These are phyloP conservation scores for Papilio protenor DNA, from an alignment of 2,888 invertebrate genomes.

Conservation along the genomic window DNA sequence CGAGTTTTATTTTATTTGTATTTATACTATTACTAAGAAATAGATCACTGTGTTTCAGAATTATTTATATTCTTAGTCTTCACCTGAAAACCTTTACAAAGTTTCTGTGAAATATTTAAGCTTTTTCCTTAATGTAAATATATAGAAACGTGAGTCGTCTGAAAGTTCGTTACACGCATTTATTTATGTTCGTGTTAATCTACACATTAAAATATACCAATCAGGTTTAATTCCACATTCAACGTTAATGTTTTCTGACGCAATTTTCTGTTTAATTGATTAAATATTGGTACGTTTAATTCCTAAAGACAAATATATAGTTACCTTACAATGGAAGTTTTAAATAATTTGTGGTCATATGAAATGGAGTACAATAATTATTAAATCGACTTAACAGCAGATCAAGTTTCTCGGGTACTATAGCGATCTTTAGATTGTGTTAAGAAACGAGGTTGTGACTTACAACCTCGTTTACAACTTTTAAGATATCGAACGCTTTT, in stretches of 20 bases:
- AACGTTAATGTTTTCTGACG: neutral
- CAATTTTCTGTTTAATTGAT: neutral
- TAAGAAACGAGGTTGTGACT: no score
- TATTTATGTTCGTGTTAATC: neutral
- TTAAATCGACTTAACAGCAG: no score
- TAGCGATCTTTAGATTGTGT: no score
- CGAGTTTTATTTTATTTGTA: neutral
- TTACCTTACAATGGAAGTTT: neutral
- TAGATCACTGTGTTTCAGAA: neutral
- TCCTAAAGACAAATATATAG: neutral
- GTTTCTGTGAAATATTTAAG: constrained; percentile 17
- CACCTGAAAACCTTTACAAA: neutral
- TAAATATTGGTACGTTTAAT: neutral
- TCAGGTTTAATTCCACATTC: neutral
- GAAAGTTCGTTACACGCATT: neutral
- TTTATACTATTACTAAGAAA: neutral
- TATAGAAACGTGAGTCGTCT: neutral
- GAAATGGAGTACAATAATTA: no score
- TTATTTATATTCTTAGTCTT: neutral
- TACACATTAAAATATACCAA: neutral
- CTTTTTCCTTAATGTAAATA: constrained; percentile 14
- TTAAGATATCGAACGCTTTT: no score
- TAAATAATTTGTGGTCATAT: neutral
- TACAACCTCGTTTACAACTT: no score
- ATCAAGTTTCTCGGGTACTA: neutral